Evolutionary conservation across 2,888 invertebrate genomes (phyloP), one percentile per base, ranked within the genome.

Genomic region (Cataglyphis albicans): DNA sequence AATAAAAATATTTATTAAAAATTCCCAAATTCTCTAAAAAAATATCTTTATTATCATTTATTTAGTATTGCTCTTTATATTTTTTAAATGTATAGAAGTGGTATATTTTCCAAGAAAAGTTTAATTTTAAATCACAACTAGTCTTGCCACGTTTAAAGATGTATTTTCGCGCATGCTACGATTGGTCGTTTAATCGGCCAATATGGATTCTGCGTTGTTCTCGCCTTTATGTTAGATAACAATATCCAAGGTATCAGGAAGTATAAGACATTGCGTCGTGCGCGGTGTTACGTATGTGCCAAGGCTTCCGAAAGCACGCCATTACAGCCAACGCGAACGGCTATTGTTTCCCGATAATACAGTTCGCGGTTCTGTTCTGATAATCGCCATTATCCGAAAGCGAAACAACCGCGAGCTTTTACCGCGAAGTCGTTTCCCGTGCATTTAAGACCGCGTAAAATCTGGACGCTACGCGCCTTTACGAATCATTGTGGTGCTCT

Each of bases 311-410:
- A 83, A 75, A 78, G 64, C 65, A 32, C 29, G 55, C 82, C 12
- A 41, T 70, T 65, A 81, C 48, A 52, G 48, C 32, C 72, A 59
- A 35, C 57, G 21, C 9, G 52, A 67, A 65, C 32, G 68, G 70
- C 83, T 82, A 89, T 87, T 89, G 86, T 89, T 85, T 85, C 86
- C 86, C 86, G 85, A 89, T 85, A 86, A 89, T 82, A 81, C 59
- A 55, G 73, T 25, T 52, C 48, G 75, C 63, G 64, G 67, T 70
- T 83, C 73, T 81, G 57, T 61, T 52, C 35, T 64, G 68, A 84
- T 88, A 87, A 81, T 87, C 85, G 80, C 38, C 25, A n/a, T 32
- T 68, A 41, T 10, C 18, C 64, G 75, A 72, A 82, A 81, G 48
- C 64, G 29, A 25, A 48, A 32, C 38, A 52, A 41, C 10, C 74